Evolutionary conservation across 1,140 invertebrate species (phyloP).

Genomic region (Trichonephila clavipes): DNA sequence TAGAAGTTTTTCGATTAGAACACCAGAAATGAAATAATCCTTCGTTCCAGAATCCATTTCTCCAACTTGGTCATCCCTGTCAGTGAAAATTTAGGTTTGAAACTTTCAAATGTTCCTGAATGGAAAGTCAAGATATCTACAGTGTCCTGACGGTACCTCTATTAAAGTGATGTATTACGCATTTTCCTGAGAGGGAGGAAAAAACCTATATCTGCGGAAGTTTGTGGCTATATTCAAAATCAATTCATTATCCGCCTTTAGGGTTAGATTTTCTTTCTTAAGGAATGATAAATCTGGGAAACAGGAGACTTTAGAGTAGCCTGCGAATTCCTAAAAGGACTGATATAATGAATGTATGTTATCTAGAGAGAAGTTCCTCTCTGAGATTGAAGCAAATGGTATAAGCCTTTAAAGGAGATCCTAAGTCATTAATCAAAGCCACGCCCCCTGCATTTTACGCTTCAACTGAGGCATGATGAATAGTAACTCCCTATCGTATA

Average conservation of each 20-base stretch:
- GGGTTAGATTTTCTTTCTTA: conserved; percentile 13
- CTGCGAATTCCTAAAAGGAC: conserved; percentile 54
- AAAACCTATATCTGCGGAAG: conserved; percentile 30
- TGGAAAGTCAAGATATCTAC: conserved; percentile 30
- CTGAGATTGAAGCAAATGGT: conserved; percentile 42
- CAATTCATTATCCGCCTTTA: conserved; percentile 59
- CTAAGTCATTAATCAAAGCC: conserved; percentile 51
- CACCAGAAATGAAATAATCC: background rate
- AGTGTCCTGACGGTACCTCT: conserved; percentile 7
- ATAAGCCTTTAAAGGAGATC: conserved; percentile 49
- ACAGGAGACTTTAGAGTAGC: conserved; percentile 38
- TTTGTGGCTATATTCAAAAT: conserved; percentile 57
- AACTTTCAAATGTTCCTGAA: background rate
- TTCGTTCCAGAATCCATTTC: background rate
- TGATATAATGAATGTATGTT: conserved; percentile 58
- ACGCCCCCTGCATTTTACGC: conserved; percentile 57
- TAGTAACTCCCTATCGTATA: conserved; percentile 39
- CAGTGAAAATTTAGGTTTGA: background rate
- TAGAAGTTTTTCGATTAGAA: background rate
- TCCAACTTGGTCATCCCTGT: too few species aligned
- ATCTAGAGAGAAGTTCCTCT: conserved; percentile 60
- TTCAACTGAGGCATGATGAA: conserved; percentile 58
- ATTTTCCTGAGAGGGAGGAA: conserved; percentile 11
- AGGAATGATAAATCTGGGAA: conserved; percentile 59
- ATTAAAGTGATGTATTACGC: conserved; percentile 47